These are phyloP conservation scores for Cancer borealis DNA, from an alignment of 2,888 invertebrate species.

Conservation along the genomic window DNA sequence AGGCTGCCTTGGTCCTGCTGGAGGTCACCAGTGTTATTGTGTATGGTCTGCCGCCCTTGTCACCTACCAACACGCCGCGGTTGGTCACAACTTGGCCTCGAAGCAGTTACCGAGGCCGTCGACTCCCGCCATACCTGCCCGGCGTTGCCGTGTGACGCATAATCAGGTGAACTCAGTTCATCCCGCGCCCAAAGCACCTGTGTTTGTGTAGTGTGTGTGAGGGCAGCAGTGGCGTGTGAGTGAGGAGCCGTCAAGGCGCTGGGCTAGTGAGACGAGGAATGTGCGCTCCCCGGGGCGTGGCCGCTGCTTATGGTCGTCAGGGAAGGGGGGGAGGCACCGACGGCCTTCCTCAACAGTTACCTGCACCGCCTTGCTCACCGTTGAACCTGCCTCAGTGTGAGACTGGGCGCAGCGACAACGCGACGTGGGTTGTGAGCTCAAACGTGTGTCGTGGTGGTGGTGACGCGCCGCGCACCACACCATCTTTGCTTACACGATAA, in stretches of 20 bases:
- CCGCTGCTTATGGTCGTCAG: conserved; percentile 40
- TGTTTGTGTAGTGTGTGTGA: neutral
- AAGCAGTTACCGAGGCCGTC: neutral
- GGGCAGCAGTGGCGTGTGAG: neutral
- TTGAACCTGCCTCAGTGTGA: conserved; percentile 20
- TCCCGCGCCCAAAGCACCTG: neutral
- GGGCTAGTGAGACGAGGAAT: neutral
- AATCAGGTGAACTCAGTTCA: conserved; percentile 9
- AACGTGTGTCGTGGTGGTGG: neutral
- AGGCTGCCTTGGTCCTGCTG: neutral
- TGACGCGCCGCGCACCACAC: conserved; percentile 13
- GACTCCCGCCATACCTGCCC: conserved; percentile 8
- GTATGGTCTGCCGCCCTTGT: neutral
- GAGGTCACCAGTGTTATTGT: neutral
- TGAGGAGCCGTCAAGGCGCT: neutral
- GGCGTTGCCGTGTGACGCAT: conserved; percentile 16
- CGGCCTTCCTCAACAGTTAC: conserved; percentile 40
- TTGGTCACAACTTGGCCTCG: neutral
- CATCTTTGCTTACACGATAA: neutral
- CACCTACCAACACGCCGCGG: neutral
- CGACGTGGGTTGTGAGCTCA: conserved; percentile 29
- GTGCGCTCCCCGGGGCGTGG: conserved; percentile 40
- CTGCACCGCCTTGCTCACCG: conserved; percentile 24
- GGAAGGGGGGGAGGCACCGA: conserved; percentile 31
- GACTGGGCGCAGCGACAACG: conserved; percentile 10